phyloP scores from a whole-genome alignment of 2,113 vertebrate genomes.

The Azemiops feae region DNA sequence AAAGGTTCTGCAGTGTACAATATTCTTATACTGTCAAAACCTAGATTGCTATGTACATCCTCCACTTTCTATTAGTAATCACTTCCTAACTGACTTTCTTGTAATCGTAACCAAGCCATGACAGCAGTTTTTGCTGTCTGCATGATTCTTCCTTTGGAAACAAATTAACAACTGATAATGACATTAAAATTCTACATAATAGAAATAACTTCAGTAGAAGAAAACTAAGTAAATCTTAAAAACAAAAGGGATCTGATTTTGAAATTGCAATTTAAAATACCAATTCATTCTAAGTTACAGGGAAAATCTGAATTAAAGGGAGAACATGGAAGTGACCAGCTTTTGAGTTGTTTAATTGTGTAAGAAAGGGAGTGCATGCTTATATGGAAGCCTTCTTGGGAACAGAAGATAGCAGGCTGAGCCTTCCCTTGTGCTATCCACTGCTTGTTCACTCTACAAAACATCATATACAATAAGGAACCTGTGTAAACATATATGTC shows the following conservation, averaged over 20 bases:
- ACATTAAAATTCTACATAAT: neutral
- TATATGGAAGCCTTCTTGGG: neutral
- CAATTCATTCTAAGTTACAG: neutral
- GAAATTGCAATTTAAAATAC: neutral
- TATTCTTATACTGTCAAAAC: neutral
- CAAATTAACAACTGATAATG: neutral
- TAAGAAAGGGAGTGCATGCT: too few relatives aligned
- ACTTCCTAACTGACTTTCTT: neutral
- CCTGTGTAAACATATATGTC: neutral
- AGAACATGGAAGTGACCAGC: neutral
- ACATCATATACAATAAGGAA: neutral
- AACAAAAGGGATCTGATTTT: neutral
- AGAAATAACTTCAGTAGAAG: neutral
- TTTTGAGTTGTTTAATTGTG: neutral
- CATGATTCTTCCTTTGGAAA: neutral
- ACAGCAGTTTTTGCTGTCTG: neutral
- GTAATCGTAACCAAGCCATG: neutral
- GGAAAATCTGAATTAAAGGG: neutral
- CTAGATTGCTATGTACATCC: neutral
- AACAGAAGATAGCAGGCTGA: neutral
- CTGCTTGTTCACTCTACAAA: neutral
- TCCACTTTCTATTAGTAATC: neutral
- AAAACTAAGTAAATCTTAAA: neutral
- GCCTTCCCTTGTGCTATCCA: neutral
- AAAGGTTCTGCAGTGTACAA: neutral